Evolutionary conservation across 1,140 invertebrate genomes (phyloP).

Genomic region (Schlechtendalia chinensis): DNA sequence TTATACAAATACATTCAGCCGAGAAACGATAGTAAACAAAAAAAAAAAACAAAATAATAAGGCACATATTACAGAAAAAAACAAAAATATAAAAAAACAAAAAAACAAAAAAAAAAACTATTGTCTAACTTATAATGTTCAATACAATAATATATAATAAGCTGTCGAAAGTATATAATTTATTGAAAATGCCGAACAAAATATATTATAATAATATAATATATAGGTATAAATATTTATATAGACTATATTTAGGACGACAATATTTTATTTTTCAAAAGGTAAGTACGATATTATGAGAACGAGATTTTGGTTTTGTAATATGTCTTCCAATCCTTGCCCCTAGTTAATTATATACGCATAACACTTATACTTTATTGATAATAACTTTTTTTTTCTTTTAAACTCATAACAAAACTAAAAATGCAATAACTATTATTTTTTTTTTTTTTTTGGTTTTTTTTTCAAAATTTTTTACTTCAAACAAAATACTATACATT

Average conservation of each 20-base stretch:
- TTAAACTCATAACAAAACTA: constrained; percentile 50
- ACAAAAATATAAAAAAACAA: too few relatives aligned
- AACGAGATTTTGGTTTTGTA: constrained; percentile 49
- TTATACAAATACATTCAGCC: constrained; percentile 40
- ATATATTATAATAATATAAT: not conserved
- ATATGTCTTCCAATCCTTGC: constrained; percentile 41
- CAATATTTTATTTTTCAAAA: constrained; percentile 6
- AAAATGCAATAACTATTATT: constrained; percentile 48
- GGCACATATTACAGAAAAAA: constrained; percentile 39
- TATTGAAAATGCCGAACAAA: constrained; percentile 22
- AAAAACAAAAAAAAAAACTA: constrained; percentile 29
- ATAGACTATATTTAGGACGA: constrained; percentile 28
- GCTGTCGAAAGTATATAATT: constrained; percentile 2
- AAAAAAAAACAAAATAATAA: constrained; percentile 20
- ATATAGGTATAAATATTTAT: constrained; percentile 16
- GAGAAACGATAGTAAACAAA: constrained; percentile 27
- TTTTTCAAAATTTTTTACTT: constrained; percentile 29
- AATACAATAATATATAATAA: constrained; percentile 25
- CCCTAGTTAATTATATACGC: constrained; percentile 48
- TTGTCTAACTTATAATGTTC: constrained; percentile 27
- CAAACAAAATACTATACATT: constrained; percentile 49
- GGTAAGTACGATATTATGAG: not conserved
- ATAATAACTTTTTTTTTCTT: constrained; percentile 47
- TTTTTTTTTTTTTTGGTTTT: constrained; percentile 36
- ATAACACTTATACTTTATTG: constrained; percentile 49